phyloP scores from a whole-genome alignment of 2,888 invertebrate species.

The Apeira syringaria region DNA sequence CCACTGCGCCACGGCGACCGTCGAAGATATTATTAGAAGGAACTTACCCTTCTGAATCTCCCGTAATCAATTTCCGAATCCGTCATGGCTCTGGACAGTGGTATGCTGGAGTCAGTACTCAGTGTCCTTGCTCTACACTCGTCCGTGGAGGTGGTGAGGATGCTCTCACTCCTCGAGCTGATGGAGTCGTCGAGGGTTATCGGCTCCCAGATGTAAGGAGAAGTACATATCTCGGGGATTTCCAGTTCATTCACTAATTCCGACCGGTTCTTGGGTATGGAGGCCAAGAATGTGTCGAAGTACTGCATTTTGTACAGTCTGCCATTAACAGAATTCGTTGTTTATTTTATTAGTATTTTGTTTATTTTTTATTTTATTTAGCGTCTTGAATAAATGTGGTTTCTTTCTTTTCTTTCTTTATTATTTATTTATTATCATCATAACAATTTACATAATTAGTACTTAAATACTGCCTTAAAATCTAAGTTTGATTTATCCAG shows the following conservation, averaged over 20 bases:
- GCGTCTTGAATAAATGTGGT: too few species aligned
- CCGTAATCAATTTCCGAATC: conserved; percentile 73
- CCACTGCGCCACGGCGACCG: too few species aligned
- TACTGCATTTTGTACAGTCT: conserved; percentile 55
- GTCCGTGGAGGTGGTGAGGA: conserved; percentile 40
- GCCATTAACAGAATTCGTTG: too few species aligned
- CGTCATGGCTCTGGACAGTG: conserved; percentile 69
- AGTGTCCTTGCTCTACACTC: conserved; percentile 42
- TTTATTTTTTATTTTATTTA: too few species aligned
- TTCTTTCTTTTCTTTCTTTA: too few species aligned
- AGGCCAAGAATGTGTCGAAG: conserved; percentile 56
- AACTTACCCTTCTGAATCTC: conserved; percentile 55
- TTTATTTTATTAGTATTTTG: too few species aligned
- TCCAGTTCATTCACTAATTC: conserved; percentile 65
- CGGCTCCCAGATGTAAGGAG: conserved; percentile 58
- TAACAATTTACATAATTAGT: too few species aligned
- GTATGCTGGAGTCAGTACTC: conserved; percentile 60
- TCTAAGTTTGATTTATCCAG: too few species aligned
- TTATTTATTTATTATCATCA: too few species aligned
- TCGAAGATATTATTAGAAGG: neutral
- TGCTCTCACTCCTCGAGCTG: conserved; percentile 46
- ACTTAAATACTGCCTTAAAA: too few species aligned
- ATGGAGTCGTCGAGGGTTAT: conserved; percentile 37
- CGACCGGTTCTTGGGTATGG: conserved; percentile 59
- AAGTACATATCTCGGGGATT: conserved; percentile 54